Conservation (phyloP, 2,113 vertebrate species). For the Labrus mixtus region DNA sequence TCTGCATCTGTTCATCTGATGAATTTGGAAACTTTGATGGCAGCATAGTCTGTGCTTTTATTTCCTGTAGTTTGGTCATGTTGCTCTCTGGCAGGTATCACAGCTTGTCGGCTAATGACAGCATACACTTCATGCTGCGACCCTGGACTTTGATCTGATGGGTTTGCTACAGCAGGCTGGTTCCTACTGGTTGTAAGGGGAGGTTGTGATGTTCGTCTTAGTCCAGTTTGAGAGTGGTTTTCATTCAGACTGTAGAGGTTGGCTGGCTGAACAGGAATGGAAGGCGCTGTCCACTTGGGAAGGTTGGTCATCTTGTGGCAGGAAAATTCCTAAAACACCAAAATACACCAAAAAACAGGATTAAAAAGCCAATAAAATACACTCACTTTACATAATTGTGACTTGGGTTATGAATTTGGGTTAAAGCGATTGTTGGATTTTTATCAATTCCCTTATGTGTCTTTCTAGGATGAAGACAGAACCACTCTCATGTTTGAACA, state of each 20-base stretch:
- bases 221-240: background rate
- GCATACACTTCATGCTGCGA: conserved; percentile 13
- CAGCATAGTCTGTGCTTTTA: background rate
- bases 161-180: background rate
- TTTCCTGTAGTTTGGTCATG: background rate
- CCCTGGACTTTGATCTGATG: background rate
- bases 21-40: conserved; percentile 22
- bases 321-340: conserved; percentile 28
- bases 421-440: background rate
- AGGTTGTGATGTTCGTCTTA: background rate
- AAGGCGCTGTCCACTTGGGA: conserved; percentile 8
- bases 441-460: background rate
- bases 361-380: background rate
- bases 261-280: background rate
- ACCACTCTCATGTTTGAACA: background rate
- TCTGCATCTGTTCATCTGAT: background rate
- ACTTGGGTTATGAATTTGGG: background rate
- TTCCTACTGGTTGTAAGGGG: background rate
- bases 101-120: background rate
- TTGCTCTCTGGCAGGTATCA: background rate
- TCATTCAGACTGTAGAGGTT: background rate
- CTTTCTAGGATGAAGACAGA: background rate
- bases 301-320: conserved; percentile 21
- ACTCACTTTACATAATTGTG: background rate
- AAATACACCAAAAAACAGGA: conserved; percentile 26